Evolutionary conservation across 2,888 invertebrate genomes (phyloP).

Genomic region (Horisme vitalbata): DNA sequence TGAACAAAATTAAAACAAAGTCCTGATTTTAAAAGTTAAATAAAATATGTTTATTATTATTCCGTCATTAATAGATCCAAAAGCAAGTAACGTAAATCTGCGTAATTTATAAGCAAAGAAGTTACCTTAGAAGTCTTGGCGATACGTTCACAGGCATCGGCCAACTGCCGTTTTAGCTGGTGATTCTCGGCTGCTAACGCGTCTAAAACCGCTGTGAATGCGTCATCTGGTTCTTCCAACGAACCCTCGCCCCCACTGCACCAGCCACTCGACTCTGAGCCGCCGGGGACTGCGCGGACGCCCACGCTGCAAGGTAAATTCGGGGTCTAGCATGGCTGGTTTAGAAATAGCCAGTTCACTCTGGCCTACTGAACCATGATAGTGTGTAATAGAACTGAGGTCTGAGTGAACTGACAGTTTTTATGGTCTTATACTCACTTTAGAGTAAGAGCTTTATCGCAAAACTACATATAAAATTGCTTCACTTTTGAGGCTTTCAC

Average conservation of each 20-base stretch:
- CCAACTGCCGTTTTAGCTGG: conserved; percentile 91
- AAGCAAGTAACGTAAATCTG: too few relatives aligned
- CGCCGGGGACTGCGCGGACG: conserved; percentile 76
- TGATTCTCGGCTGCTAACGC: conserved; percentile 93
- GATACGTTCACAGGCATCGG: conserved; percentile 91
- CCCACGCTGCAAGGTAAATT: conserved; percentile 59
- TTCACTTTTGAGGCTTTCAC: too few relatives aligned
- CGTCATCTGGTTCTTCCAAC: conserved; percentile 89
- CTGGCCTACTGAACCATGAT: background rate
- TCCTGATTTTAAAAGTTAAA: too few relatives aligned
- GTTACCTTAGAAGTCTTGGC: conserved; percentile 92
- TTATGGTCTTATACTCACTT: too few relatives aligned
- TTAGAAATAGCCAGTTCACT: background rate
- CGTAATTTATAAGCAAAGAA: too few relatives aligned
- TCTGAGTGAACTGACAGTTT: too few relatives aligned
- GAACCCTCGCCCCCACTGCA: conserved; percentile 81
- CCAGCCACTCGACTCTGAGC: conserved; percentile 85
- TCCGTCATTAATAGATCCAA: too few relatives aligned
- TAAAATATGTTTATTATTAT: too few relatives aligned
- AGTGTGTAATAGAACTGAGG: too few relatives aligned
- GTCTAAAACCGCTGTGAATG: conserved; percentile 90
- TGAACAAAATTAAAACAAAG: too few relatives aligned
- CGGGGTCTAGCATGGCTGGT: conserved; percentile 6
- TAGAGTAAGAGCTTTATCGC: too few relatives aligned
- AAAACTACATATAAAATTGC: too few relatives aligned